Conservation (phyloP, 1,140 invertebrate species). For the Lucilia sericata region DNA sequence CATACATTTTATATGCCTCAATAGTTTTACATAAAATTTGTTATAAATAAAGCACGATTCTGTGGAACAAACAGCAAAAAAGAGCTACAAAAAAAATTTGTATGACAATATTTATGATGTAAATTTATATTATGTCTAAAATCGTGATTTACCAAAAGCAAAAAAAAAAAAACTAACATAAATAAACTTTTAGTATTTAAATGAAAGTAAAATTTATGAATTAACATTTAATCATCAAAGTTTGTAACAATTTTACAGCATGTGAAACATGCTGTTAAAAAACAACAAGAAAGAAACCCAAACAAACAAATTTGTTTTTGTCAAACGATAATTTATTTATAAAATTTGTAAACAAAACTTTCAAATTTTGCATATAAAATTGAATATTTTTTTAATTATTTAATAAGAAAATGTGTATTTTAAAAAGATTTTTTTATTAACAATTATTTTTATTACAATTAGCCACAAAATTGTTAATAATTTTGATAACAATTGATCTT, state of each 20-base stretch:
- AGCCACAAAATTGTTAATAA: no score
- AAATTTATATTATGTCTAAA: not conserved
- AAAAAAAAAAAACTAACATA: not conserved
- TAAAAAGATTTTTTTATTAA: no score
- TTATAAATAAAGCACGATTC: slow-evolving; percentile 26
- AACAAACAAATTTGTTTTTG: no score
- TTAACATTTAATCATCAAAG: not conserved
- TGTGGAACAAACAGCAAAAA: not conserved
- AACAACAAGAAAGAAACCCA: no score
- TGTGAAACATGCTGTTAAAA: not conserved
- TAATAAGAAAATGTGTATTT: no score
- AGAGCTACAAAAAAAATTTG: not conserved
- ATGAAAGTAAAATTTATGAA: slow-evolving; percentile 18
- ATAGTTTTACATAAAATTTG: slow-evolving; percentile 5
- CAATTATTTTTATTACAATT: no score
- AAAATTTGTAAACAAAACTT: no score
- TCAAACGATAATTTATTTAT: no score
- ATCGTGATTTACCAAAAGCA: not conserved
- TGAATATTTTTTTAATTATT: no score
- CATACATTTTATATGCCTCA: no score
- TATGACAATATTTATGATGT: slow-evolving; percentile 8
- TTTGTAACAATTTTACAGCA: not conserved
- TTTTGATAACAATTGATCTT: no score
- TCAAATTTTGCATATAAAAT: no score
- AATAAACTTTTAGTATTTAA: not conserved